Evolutionary conservation across 2,113 vertebrate genomes (phyloP).

Genomic region (Grammomys surdaster): DNA sequence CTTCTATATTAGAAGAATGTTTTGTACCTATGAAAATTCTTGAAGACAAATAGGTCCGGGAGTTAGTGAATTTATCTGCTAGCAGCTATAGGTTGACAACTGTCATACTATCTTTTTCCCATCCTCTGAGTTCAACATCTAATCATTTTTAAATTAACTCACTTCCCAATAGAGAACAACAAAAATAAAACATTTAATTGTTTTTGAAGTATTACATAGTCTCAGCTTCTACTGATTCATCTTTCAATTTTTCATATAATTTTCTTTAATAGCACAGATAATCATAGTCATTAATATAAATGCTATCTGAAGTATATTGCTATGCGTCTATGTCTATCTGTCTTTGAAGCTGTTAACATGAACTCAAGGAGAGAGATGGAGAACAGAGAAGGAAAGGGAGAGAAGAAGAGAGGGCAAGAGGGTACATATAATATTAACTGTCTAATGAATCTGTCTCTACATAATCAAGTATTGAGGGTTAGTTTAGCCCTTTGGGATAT

Average conservation of each 20-base stretch:
- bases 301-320: background rate
- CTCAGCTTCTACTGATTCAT: background rate
- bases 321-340: background rate
- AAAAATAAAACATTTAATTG: background rate
- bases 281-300: background rate
- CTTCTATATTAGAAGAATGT: background rate
- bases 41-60: background rate
- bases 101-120: background rate
- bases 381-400: background rate
- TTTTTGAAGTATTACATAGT: background rate
- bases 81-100: background rate
- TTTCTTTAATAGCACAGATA: background rate
- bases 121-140: background rate
- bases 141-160: background rate
- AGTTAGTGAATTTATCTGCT: background rate
- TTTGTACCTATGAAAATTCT: background rate
- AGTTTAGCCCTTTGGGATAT: background rate
- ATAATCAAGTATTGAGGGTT: background rate
- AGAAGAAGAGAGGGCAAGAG: background rate
- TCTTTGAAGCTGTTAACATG: background rate
- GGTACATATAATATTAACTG: background rate
- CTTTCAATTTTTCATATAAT: background rate
- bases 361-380: background rate
- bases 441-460: background rate
- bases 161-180: background rate